These are phyloP conservation scores for Drosophila dunni DNA, from an alignment of 1,140 invertebrate species.

Conservation along the genomic window DNA sequence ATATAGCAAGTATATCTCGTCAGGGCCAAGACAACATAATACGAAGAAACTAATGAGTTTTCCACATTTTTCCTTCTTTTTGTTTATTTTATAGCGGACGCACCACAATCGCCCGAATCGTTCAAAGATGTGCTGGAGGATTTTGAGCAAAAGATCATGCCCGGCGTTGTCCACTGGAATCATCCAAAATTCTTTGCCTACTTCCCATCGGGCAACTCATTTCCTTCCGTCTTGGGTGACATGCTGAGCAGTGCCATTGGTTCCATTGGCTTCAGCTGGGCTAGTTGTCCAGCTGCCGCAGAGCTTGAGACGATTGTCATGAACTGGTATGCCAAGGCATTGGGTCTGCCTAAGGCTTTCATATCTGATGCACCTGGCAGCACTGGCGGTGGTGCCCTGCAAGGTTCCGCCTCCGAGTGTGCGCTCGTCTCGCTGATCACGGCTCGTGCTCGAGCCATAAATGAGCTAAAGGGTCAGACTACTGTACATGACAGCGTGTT, in stretches of 20 bases:
- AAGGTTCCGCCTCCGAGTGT: slow-evolving; percentile 94
- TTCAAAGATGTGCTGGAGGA: slow-evolving; percentile 95
- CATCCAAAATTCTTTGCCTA: slow-evolving; percentile 98
- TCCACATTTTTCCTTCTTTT: slow-evolving; percentile 11
- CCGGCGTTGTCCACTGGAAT: slow-evolving; percentile 98
- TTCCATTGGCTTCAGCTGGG: slow-evolving; percentile 97
- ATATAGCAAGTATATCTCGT: slow-evolving; percentile 12
- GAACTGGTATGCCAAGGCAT: slow-evolving; percentile 87
- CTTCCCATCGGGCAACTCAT: slow-evolving; percentile 97
- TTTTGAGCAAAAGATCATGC: slow-evolving; percentile 96
- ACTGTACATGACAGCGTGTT: slow-evolving; percentile 88
- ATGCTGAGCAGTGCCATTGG: slow-evolving; percentile 96
- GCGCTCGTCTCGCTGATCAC: slow-evolving; percentile 93
- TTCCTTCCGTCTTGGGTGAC: slow-evolving; percentile 96
- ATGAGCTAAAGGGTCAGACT: slow-evolving; percentile 86
- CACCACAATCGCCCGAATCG: slow-evolving; percentile 92
- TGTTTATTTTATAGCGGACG: slow-evolving; percentile 85
- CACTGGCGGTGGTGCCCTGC: slow-evolving; percentile 91
- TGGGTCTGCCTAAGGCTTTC: slow-evolving; percentile 86
- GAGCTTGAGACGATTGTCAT: slow-evolving; percentile 93
- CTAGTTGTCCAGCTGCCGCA: slow-evolving; percentile 93
- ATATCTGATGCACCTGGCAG: slow-evolving; percentile 85
- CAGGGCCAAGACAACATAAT: slow-evolving; percentile 5
- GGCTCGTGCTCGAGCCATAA: slow-evolving; percentile 90
- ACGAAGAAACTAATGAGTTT: slow-evolving; percentile 24